Evolutionary conservation across 2,797 vertebrate genomes (phyloP).

Genomic region (Phoebastria nigripes): DNA sequence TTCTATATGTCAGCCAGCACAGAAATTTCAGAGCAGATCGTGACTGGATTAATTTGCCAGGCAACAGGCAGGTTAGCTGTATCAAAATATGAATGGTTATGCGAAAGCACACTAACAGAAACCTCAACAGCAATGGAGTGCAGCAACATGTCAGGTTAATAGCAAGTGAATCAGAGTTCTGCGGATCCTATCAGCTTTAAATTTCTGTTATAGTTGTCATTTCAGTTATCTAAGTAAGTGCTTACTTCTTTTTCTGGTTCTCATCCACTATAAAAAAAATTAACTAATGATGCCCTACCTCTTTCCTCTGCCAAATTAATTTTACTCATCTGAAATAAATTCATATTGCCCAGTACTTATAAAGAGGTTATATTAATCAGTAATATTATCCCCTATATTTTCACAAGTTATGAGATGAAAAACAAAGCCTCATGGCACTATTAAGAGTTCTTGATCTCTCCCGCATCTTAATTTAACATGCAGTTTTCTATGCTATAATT

Average conservation of each 20-base stretch:
- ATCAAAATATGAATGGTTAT: neutral
- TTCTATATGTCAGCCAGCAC: neutral
- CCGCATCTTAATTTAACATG: neutral
- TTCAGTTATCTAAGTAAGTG: neutral
- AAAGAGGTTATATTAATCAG: neutral
- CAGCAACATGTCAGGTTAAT: neutral
- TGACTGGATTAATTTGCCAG: neutral
- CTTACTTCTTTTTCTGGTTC: neutral
- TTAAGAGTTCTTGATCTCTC: neutral
- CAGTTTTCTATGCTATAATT: neutral
- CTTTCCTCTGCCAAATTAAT: neutral
- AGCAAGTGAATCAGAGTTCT: neutral
- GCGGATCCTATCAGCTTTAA: accelerated
- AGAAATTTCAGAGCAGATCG: neutral
- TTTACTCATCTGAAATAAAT: neutral
- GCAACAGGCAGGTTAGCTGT: neutral
- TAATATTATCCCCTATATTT: neutral
- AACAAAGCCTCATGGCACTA: neutral
- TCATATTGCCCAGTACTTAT: neutral
- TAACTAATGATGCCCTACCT: neutral
- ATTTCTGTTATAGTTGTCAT: neutral
- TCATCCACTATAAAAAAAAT: neutral
- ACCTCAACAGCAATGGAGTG: neutral
- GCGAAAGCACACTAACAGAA: neutral
- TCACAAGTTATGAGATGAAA: neutral